These are phyloP conservation scores for Oopsacas minuta DNA, from an alignment of 37 sponge, comb jelly and placozoan species.

Conservation along the genomic window DNA sequence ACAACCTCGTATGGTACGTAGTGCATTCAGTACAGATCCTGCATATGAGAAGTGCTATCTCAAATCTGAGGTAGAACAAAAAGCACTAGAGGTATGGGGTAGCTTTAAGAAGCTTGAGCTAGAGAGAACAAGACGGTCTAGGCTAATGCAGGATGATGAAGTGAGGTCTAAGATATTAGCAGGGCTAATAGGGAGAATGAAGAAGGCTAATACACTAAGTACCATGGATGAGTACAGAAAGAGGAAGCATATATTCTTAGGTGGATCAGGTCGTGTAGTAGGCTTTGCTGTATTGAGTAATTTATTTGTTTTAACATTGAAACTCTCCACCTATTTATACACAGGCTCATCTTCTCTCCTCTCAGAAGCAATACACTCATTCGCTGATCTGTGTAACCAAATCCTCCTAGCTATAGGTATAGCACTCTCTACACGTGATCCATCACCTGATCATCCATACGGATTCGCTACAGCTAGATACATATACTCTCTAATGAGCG, in stretches of 20 bases:
- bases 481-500: constrained; percentile 93
- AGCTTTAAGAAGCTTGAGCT: constrained; percentile 51
- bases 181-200: constrained; percentile 59
- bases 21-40: constrained; percentile 35
- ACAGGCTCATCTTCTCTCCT: constrained; percentile 91
- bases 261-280: constrained; percentile 76
- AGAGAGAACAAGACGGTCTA: constrained; percentile 31
- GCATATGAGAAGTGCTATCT: constrained; percentile 29
- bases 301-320: constrained; percentile 53
- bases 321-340: constrained; percentile 66
- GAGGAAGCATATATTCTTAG: background rate
- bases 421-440: constrained; percentile 68
- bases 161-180: constrained; percentile 27
- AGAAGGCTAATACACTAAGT: background rate
- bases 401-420: constrained; percentile 85
- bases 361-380: constrained; percentile 89
- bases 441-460: constrained; percentile 92
- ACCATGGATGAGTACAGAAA: constrained; percentile 7
- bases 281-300: constrained; percentile 74
- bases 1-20: constrained; percentile 28
- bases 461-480: constrained; percentile 80
- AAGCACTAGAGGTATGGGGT: constrained; percentile 82
- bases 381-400: constrained; percentile 89
- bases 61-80: constrained; percentile 71
- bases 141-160: constrained; percentile 46